Evolutionary conservation across 2,797 vertebrate species (phyloP), one percentile per base, ranked within the genome.

Genomic region (Remorina albescens): DNA sequence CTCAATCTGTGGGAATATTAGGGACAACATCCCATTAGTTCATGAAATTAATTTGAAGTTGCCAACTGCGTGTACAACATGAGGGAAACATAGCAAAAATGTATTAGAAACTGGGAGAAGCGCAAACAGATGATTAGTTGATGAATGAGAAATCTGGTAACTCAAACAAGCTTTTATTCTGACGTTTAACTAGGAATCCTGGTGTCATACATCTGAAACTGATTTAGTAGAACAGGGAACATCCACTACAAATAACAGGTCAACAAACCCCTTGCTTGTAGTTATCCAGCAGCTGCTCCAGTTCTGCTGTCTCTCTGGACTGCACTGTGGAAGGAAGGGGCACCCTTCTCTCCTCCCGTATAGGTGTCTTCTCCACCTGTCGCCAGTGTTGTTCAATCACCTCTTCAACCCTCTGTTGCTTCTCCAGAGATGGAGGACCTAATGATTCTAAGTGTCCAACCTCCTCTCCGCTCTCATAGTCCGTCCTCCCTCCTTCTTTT

Each of bases 371-470:
- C 89, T 96, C 95, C 78, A 96, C 95, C 87, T 96, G 94, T 67
- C 94, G 92, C 95, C 95, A 96, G 82, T 91, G 95, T 79, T 95
- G 92, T 73, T 96, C 95, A 3, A 96, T 96, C 71, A 93, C 94
- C 53, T 96, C 94, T 84, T 95, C 94, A 76, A 95, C 91, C 65
- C 80, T 91, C 90, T 94, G 93, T 78, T 94, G 94, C 57, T 61
- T 89, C 61, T 95, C 94, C 46, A 71, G 4, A 7, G 88, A 80
- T 0, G 32, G 2, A 13, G 82, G 84, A 34, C 57, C 44, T 7
- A 12, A 42, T 0, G 83, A 44, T 34, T 85, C 78, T 0, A 50
- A 34, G 28, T 67, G 62, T 37, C 37, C 51, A 2, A 56, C 63
- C 15, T 59, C 74, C 6, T 85, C 83, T 30, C 32, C 72, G 1